Conservation (phyloP, 2,797 vertebrate genomes). For the Tiaroga cobitis region DNA sequence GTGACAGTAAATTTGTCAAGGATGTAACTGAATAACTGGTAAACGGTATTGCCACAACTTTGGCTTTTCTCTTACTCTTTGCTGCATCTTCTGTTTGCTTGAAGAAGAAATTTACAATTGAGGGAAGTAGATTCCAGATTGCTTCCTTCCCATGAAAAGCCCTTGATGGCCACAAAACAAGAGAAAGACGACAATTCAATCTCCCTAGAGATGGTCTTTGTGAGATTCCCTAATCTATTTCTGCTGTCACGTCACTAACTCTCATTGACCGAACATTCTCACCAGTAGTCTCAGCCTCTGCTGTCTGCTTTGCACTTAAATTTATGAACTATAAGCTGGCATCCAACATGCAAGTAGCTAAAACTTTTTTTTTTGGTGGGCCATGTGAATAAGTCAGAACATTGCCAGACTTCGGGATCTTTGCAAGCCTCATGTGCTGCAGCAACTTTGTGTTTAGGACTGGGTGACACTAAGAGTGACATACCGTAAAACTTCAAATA, state of each 20-base stretch:
- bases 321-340: not conserved
- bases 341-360: not conserved
- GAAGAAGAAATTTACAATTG: slow-evolving; percentile 73
- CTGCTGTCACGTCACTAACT: slow-evolving; percentile 47
- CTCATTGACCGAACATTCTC: slow-evolving; percentile 14
- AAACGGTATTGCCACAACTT: not conserved
- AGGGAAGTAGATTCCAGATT: slow-evolving; percentile 79
- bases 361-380: not conserved
- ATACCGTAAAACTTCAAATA: too few relatives aligned
- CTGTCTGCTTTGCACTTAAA: slow-evolving; percentile 6
- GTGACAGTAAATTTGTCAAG: not conserved
- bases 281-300: not conserved
- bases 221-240: slow-evolving; percentile 78
- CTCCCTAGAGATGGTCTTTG: slow-evolving; percentile 61
- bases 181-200: slow-evolving; percentile 69
- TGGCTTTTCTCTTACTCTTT: not conserved
- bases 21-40: not conserved
- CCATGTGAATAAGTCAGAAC: not conserved
- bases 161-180: slow-evolving; percentile 66
- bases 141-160: slow-evolving; percentile 79
- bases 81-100: slow-evolving; percentile 38
- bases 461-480: not conserved
- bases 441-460: not conserved
- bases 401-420: not conserved
- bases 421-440: not conserved